A percentile compares a stretch with the other conserved stretches of the same genome.
These are phyloP conservation scores for Meteorus cinctellus DNA, from an alignment of 2,888 invertebrate genomes.

Conservation along the genomic window DNA sequence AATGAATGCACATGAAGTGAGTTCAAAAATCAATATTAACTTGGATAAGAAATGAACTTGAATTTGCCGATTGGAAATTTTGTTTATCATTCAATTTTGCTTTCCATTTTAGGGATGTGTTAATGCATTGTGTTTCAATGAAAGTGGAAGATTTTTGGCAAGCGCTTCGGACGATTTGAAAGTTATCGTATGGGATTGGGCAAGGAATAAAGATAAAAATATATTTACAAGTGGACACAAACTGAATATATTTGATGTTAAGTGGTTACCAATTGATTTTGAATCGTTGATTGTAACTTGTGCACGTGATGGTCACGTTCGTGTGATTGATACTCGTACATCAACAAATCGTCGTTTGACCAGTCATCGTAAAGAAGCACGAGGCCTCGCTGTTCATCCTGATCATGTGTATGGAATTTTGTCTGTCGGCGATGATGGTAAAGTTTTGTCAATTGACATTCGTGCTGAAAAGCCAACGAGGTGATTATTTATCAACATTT, in stretches of 20 bases:
- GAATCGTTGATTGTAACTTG: constrained; percentile 91
- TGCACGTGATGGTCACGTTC: constrained; percentile 91
- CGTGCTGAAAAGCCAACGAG: constrained; percentile 80
- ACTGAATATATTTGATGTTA: constrained; percentile 92
- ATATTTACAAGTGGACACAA: constrained; percentile 87
- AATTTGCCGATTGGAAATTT: constrained; percentile 22
- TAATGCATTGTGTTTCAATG: constrained; percentile 93
- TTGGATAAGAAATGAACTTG: neutral
- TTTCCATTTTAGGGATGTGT: constrained; percentile 82
- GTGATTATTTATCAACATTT: constrained; percentile 68
- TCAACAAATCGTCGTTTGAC: constrained; percentile 77
- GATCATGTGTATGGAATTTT: constrained; percentile 86
- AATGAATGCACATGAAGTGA: constrained; percentile 81
- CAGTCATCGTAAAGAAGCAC: constrained; percentile 85
- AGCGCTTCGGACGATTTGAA: constrained; percentile 94
- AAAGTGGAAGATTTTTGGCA: constrained; percentile 83
- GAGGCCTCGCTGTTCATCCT: constrained; percentile 87
- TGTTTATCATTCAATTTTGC: constrained; percentile 5
- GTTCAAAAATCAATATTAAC: constrained; percentile 1
- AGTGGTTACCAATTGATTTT: constrained; percentile 85
- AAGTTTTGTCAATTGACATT: constrained; percentile 87
- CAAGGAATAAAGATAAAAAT: constrained; percentile 79
- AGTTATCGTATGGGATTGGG: constrained; percentile 95
- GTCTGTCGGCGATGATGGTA: constrained; percentile 92
- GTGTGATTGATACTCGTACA: constrained; percentile 76